phyloP scores from a whole-genome alignment of 2,888 invertebrate species.

The Ornithoptera priamus region DNA sequence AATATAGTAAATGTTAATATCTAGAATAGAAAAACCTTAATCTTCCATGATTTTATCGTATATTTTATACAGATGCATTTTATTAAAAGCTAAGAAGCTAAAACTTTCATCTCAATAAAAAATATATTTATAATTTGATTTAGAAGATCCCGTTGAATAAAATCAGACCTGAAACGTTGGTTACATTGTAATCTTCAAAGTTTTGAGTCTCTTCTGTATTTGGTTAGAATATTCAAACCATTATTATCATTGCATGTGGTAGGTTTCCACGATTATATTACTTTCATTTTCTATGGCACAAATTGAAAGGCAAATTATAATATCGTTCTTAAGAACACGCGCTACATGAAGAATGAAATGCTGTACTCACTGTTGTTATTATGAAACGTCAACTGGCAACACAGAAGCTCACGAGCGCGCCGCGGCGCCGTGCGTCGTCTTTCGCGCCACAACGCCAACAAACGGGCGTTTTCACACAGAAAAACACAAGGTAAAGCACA shows the following conservation, averaged over 20 bases:
- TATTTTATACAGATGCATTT: no score
- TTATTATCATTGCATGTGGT: neutral
- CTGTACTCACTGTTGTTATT: constrained; percentile 61
- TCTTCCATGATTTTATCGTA: no score
- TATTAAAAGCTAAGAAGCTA: no score
- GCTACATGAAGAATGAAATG: constrained; percentile 50
- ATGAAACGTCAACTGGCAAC: constrained; percentile 58
- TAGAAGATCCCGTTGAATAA: no score
- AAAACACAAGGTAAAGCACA: constrained; percentile 69
- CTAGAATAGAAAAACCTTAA: no score
- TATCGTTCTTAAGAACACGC: neutral
- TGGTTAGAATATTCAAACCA: neutral
- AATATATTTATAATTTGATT: no score
- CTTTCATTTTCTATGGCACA: neutral
- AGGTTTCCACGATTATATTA: neutral
- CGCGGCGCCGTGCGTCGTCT: constrained; percentile 56
- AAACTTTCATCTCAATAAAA: no score
- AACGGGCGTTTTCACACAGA: constrained; percentile 61
- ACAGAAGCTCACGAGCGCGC: constrained; percentile 55
- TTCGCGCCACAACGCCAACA: constrained; percentile 56
- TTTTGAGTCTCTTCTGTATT: no score
- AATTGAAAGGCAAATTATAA: neutral
- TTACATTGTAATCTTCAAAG: no score
- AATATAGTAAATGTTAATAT: no score
- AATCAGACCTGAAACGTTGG: no score